Base-by-base conservation (phyloP, 2,797 vertebrate genomes). In the Fistularia commersonii region DNA sequence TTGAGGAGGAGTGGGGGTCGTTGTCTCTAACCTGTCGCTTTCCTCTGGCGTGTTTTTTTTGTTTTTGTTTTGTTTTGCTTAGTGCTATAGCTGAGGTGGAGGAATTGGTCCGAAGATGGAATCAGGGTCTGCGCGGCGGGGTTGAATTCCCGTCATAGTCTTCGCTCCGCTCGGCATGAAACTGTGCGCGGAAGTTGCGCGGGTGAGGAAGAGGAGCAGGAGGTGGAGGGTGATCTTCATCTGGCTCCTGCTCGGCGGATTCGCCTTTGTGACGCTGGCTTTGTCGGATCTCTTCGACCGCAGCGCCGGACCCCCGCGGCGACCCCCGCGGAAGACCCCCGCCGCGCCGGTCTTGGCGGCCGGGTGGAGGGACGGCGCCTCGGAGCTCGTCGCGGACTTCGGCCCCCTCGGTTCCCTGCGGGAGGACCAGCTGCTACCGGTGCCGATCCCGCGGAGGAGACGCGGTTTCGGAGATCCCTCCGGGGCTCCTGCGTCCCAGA, bases 371-470 rank as follows among this genome's bases (percentile, higher is more conserved):
- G 91, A 91, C 14, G 85, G 77, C 3, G 86, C 84, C 6, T 33
- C 89, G 44, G 90, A 91, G 0, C 85, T 86, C 7, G 64, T 62
- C 1, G 11, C 57, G 0, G 80, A 74, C 34, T 61, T 92, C 3
- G 84, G 89, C 0, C 90, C 90, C 1, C 78, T 92, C 3, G 82
- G 89, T 57, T 90, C 92, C 6, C 74, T 97, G 41, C 79, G 85
- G 43, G 94, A 96, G 45, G 95, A 97, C 0, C 89, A 94, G 57
- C 61, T 97, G 31, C 41, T 88, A 36, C 76, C 82, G n/a, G 85
- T 87, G 37, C 54, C 71, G 1, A 77, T 77, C 7, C 50, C 45
- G 6, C 66, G 63, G 13, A 61, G 45, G 23, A 23, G 23, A 23
- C 23, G 23, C 23, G 23, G 23, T 23, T 51, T 71, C 63, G 5